Percentiles rank a stretch among this genome's conserved stretches.
These are phyloP conservation scores for Dissostichus mawsoni DNA, from an alignment of 2,113 vertebrate genomes.

Conservation along the genomic window DNA sequence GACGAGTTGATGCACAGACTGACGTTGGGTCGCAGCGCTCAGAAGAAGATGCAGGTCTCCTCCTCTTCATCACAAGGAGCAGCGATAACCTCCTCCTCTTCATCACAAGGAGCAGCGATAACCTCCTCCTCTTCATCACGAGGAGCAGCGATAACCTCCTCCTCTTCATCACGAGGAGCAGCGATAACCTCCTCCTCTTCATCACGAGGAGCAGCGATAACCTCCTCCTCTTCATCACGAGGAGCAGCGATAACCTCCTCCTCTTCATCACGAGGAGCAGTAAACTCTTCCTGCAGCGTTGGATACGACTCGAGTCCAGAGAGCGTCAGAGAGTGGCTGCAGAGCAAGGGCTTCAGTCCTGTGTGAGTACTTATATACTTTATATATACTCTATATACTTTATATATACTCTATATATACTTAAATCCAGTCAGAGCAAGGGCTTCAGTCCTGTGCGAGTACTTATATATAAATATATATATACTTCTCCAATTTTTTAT, in stretches of 20 bases:
- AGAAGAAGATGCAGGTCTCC: slow-evolving; percentile 90
- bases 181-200: too few relatives aligned
- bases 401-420: too few relatives aligned
- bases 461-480: too few relatives aligned
- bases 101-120: slow-evolving; percentile 58
- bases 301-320: slow-evolving; percentile 89
- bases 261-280: slow-evolving; percentile 61
- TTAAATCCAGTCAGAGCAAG: too few relatives aligned
- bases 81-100: too few relatives aligned
- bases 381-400: too few relatives aligned
- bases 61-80: slow-evolving; percentile 46
- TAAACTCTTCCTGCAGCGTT: slow-evolving; percentile 81
- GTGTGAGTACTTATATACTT: slow-evolving; percentile 85
- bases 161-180: slow-evolving; percentile 24
- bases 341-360: slow-evolving; percentile 93
- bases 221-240: slow-evolving; percentile 24
- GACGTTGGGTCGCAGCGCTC: slow-evolving; percentile 91
- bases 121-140: slow-evolving; percentile 22
- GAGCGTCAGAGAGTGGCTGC: slow-evolving; percentile 90
- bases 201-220: slow-evolving; percentile 61
- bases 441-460: too few relatives aligned
- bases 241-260: slow-evolving; percentile 61
- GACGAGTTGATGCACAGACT: slow-evolving; percentile 94
- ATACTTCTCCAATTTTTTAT: too few relatives aligned
- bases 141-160: slow-evolving; percentile 63